Conservation (phyloP, 64 coral and sea anemone genomes). For the Montipora foliosa region DNA sequence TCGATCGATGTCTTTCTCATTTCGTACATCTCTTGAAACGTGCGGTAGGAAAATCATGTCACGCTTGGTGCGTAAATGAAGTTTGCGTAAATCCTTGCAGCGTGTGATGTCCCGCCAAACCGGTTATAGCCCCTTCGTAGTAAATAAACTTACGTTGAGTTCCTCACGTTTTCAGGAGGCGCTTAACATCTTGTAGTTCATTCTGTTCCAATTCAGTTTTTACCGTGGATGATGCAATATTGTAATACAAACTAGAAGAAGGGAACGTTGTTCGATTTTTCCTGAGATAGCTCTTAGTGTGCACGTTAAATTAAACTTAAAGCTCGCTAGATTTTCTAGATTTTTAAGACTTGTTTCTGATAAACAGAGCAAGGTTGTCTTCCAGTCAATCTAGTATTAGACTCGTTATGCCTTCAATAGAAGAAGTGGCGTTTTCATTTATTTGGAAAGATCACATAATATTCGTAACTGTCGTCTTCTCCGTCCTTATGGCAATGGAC, state of each 20-base stretch:
- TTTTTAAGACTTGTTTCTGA: conserved; percentile 9
- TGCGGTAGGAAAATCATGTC: neutral
- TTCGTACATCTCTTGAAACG: neutral
- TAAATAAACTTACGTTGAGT: neutral
- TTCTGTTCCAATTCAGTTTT: too few species aligned
- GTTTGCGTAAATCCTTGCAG: too few species aligned
- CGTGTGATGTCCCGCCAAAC: neutral
- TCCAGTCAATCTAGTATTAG: conserved; percentile 13
- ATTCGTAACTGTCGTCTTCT: too few species aligned
- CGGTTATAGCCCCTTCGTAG: conserved; percentile 1
- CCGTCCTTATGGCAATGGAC: too few species aligned
- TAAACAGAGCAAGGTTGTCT: neutral
- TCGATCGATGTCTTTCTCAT: neutral
- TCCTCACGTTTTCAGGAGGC: neutral
- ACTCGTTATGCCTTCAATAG: neutral
- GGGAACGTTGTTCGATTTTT: too few species aligned
- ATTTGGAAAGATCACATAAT: too few species aligned
- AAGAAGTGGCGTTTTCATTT: neutral
- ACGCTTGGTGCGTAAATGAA: neutral
- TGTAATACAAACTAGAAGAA: too few species aligned
- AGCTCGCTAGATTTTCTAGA: neutral
- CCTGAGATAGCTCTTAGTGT: too few species aligned
- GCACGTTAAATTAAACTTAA: too few species aligned
- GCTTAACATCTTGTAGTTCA: too few species aligned
- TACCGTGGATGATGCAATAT: neutral